These are phyloP conservation scores for Oxygymnocypris stewartii DNA, from an alignment of 2,113 vertebrate species.

Conservation along the genomic window DNA sequence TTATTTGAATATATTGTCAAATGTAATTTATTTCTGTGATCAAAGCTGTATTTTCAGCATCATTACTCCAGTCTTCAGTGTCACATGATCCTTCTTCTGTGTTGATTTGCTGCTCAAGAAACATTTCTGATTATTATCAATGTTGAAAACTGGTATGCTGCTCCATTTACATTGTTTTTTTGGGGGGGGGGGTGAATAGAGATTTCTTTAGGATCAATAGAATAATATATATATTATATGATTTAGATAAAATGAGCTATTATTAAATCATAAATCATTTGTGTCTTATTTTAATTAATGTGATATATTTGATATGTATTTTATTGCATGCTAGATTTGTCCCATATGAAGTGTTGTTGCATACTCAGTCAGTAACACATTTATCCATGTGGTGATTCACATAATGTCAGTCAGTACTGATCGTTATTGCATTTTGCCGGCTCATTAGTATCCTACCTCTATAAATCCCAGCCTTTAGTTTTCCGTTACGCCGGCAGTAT, in stretches of 20 bases:
- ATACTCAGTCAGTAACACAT: not conserved
- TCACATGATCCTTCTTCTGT: not conserved
- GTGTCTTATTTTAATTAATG: too few relatives aligned
- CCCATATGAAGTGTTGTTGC: not conserved
- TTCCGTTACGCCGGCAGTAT: conserved; percentile 17
- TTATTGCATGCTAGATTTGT: not conserved
- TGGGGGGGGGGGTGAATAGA: too few relatives aligned
- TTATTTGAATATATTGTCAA: not conserved
- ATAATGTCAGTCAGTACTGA: not conserved
- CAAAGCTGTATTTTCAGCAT: not conserved
- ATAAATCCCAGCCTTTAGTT: not conserved
- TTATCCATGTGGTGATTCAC: conserved; percentile 28
- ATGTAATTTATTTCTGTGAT: not conserved
- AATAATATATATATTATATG: not conserved
- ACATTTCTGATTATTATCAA: not conserved
- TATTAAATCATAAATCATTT: too few relatives aligned
- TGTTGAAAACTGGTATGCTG: not conserved
- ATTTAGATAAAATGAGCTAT: too few relatives aligned
- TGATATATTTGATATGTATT: too few relatives aligned
- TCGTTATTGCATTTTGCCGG: not conserved
- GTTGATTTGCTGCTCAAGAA: not conserved
- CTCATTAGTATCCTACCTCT: not conserved
- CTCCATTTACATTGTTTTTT: not conserved
- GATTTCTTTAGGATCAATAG: not conserved
- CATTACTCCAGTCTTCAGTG: not conserved